Base-by-base conservation (phyloP, 1,140 invertebrate species). In the silkworm (Bombyx mori) region DNA sequence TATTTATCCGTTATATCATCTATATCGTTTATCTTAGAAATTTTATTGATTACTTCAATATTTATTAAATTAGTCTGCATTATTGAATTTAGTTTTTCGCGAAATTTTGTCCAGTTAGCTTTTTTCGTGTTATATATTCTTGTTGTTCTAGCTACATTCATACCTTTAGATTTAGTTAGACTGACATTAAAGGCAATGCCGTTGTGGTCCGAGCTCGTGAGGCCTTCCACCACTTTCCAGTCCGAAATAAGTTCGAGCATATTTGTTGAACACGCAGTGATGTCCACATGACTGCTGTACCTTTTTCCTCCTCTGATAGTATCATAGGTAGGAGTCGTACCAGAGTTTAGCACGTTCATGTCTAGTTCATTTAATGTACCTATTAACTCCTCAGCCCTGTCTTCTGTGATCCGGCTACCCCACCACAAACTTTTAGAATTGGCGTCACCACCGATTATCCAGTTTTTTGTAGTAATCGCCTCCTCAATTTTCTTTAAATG, bases 361-460 rank as follows among this genome's bases (percentile, higher is more conserved):
- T 46, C 63, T 46, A 57, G 5, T n/a, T 66, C 61, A 8, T 61
- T 51, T 2, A 69, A 42, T 8, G 48, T 9, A 4, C 42, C 54
- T 0, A 8, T n/a, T 12, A 67, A 1, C 8, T 10, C 47, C 7
- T 61, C 43, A 1, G 64, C 66, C 22, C 63, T 54, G 5, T 22
- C 3, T 46, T 68, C 64, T 2, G 9, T 44, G 2, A 12, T 42
- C 2, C 6, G 0, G 44, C 63, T 65, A 0, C 62, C 68, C 65
- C 67, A 73, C 71, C 65, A 66, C 2, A 26, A 35, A 42, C 57
- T 73, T 42, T 62, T 61, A 1, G 70, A 64, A 18, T 69, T 69
- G 0, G 44, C 22, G 48, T 73, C 67, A 0, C 70, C 70, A 2
- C 65, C 67, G 5, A 69, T 8, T 8, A 71, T 48, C 0, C 60